Conservation (phyloP, 2,888 invertebrate species). For the Physocephala rufipes region DNA sequence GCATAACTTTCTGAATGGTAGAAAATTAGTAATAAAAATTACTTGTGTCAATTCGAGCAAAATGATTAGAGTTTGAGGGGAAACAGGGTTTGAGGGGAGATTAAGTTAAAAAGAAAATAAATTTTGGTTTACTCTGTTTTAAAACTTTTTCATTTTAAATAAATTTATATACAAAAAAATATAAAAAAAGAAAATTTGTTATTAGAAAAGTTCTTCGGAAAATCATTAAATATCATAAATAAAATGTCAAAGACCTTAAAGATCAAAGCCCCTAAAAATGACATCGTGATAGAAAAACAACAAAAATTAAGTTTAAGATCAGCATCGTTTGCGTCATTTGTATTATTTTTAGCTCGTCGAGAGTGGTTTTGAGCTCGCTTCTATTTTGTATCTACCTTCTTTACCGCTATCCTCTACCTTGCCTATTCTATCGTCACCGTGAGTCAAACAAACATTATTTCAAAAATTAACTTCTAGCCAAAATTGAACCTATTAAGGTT, state of each 20-base stretch:
- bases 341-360: not conserved
- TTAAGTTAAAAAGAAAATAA: too few relatives aligned
- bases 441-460: not conserved
- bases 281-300: not conserved
- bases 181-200: not conserved
- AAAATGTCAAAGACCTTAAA: not conserved
- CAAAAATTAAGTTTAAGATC: not conserved
- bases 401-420: not conserved
- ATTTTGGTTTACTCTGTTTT: too few relatives aligned
- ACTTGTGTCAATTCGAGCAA: too few relatives aligned
- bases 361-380: too few relatives aligned
- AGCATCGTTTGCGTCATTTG: not conserved
- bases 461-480: constrained; percentile 23
- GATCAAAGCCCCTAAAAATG: not conserved
- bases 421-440: not conserved
- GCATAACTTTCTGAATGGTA: too few relatives aligned
- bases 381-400: too few relatives aligned
- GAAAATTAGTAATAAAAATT: too few relatives aligned
- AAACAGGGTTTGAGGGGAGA: too few relatives aligned
- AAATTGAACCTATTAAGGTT: constrained; percentile 32
- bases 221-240: not conserved
- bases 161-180: not conserved
- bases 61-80: too few relatives aligned
- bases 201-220: not conserved
- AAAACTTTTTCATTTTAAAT: not conserved